These are phyloP conservation scores for Phyllopteryx taeniolatus DNA, from an alignment of 2,113 vertebrate genomes.

Conservation along the genomic window DNA sequence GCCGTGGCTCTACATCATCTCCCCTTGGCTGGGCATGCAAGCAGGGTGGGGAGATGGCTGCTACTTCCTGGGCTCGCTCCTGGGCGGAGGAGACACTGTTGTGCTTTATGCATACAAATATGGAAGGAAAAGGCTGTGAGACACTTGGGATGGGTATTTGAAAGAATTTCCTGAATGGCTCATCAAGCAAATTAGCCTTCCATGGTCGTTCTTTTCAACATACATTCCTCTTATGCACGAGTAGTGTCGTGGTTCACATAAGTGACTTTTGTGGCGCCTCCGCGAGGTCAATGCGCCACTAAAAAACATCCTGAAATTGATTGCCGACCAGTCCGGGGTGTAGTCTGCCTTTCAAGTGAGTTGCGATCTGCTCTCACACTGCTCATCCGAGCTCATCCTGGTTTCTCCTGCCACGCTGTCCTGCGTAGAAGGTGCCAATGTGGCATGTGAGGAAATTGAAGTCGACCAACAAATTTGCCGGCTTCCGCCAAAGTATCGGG, in stretches of 20 bases:
- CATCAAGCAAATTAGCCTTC: neutral
- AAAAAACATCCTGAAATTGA: too few species aligned
- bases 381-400: too few species aligned
- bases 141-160: neutral
- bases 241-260: neutral
- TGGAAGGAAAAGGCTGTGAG: neutral
- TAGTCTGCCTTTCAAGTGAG: too few species aligned
- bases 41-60: constrained; percentile 40
- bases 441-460: too few species aligned
- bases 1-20: constrained; percentile 87
- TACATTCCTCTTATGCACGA: too few species aligned
- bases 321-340: too few species aligned
- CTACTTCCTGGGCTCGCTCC: constrained; percentile 59
- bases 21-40: constrained; percentile 79
- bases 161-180: neutral
- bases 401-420: too few species aligned
- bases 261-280: neutral
- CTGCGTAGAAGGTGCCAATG: too few species aligned
- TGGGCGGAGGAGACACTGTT: too few species aligned
- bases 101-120: constrained; percentile 5
- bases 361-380: too few species aligned
- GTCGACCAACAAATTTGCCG: neutral
- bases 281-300: too few species aligned
- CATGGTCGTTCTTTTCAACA: neutral
- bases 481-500: neutral